phyloP scores from a whole-genome alignment of 2,888 invertebrate species.

The Orchestes rusci region DNA sequence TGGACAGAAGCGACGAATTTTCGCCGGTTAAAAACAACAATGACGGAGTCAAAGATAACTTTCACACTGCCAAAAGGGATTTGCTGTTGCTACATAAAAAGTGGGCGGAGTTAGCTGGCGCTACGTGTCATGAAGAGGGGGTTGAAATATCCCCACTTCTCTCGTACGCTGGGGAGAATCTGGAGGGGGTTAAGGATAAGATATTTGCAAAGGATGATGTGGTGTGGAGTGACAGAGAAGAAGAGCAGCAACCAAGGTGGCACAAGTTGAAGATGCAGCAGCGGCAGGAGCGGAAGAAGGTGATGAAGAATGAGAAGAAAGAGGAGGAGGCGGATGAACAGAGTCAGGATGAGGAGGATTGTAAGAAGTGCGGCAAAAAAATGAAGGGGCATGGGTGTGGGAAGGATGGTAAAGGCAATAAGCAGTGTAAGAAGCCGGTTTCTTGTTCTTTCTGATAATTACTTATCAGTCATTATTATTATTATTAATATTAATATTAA shows the following conservation, averaged over 20 bases:
- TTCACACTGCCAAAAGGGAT: conserved; percentile 75
- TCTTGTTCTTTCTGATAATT: no score
- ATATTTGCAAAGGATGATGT: conserved; percentile 28
- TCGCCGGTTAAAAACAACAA: conserved; percentile 95
- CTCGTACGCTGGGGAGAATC: conserved; percentile 85
- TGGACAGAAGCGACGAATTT: conserved; percentile 85
- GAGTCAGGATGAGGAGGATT: no score
- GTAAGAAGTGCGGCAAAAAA: no score
- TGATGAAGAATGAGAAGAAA: no score
- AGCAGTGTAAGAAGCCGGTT: no score
- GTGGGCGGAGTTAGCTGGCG: conserved; percentile 76
- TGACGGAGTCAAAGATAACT: conserved; percentile 78
- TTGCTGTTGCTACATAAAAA: conserved; percentile 68
- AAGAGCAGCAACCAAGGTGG: conserved; percentile 3
- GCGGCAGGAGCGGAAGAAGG: no score
- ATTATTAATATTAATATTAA: no score
- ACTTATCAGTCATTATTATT: no score
- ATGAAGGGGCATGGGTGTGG: no score
- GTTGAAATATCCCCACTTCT: conserved; percentile 88
- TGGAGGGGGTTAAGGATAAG: conserved; percentile 40
- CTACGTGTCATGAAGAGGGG: conserved; percentile 55
- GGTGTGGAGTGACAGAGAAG: conserved; percentile 16
- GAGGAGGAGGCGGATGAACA: no score
- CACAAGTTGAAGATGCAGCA: no score
- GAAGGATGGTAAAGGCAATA: no score